Evolutionary conservation across 2,888 invertebrate genomes (phyloP).

Genomic region (Agrotis clavis): DNA sequence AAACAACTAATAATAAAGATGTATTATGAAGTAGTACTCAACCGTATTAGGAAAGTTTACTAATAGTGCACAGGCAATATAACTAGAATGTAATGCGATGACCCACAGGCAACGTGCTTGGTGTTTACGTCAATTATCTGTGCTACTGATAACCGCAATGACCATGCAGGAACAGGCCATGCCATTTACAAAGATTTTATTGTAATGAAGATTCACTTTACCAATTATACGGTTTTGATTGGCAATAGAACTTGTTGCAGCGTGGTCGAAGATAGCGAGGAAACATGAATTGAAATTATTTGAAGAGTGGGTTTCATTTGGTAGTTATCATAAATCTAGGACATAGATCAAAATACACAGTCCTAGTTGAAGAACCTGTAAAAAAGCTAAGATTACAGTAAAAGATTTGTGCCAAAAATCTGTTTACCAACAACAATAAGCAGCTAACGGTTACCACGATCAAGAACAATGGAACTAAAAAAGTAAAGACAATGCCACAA

Average conservation of each 20-base stretch:
- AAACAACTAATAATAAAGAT: constrained; percentile 4
- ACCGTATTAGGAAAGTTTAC: constrained; percentile 32
- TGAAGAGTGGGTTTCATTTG: neutral
- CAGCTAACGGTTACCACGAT: constrained; percentile 52
- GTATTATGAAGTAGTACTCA: neutral
- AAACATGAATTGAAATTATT: constrained; percentile 27
- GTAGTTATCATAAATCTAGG: constrained; percentile 12
- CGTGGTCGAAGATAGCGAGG: neutral
- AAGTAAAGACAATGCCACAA: constrained; percentile 69
- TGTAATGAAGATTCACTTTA: constrained; percentile 31
- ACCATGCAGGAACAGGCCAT: constrained; percentile 50
- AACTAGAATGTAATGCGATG: constrained; percentile 39
- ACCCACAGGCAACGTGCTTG: constrained; percentile 44
- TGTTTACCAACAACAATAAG: constrained; percentile 53
- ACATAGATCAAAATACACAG: constrained; percentile 13
- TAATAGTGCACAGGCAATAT: constrained; percentile 29
- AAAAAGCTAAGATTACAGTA: constrained; percentile 26
- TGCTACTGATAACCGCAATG: constrained; percentile 54
- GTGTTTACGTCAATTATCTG: constrained; percentile 56
- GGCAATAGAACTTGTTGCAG: constrained; percentile 2
- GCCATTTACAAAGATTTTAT: constrained; percentile 52
- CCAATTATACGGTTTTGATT: constrained; percentile 17
- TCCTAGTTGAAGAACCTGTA: constrained; percentile 6
- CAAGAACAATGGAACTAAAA: constrained; percentile 64
- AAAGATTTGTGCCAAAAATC: constrained; percentile 43